A percentile compares a stretch with the other conserved stretches of the same genome.
These are phyloP conservation scores for Malurus leucopterus DNA, from an alignment of 2,797 vertebrate genomes.

Conservation along the genomic window DNA sequence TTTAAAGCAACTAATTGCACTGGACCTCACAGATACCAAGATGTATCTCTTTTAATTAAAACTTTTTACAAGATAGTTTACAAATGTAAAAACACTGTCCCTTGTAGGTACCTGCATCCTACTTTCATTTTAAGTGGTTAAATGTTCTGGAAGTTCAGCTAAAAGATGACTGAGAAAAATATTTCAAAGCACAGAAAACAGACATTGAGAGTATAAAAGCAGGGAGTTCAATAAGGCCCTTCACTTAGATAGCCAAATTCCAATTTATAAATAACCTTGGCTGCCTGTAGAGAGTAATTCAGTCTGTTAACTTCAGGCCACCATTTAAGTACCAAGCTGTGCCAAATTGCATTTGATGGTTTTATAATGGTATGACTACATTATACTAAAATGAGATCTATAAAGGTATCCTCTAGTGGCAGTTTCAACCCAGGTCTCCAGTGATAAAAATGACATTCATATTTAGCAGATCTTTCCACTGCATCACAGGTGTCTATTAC, in stretches of 20 bases:
- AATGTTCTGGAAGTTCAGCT: neutral
- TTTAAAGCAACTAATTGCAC: conserved; percentile 37
- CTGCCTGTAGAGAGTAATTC: conserved; percentile 37
- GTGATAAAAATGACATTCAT: neutral
- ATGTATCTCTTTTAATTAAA: conserved; percentile 39
- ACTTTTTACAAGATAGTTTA: conserved; percentile 20
- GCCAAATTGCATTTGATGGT: conserved; percentile 52
- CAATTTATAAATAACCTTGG: conserved; percentile 65
- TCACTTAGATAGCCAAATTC: conserved; percentile 54
- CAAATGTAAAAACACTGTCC: conserved; percentile 43
- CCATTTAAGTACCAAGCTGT: conserved; percentile 52
- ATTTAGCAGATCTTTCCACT: neutral
- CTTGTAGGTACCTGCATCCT: conserved; percentile 35
- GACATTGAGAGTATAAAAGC: neutral
- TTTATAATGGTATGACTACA: conserved; percentile 44
- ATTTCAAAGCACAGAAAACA: neutral
- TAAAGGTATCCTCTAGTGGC: conserved; percentile 45
- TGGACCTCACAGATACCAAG: conserved; percentile 19
- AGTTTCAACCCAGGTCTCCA: neutral
- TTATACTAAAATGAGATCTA: conserved; percentile 43
- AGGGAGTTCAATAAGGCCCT: conserved; percentile 3
- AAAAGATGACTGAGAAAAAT: neutral
- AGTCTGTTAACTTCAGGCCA: conserved; percentile 47
- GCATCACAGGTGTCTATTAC: neutral
- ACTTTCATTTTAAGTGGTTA: conserved; percentile 18